A percentile compares a stretch with the other conserved stretches of the same genome.
phyloP scores from a whole-genome alignment of 64 coral and sea anemone species.

The Exaiptasia diaphana region DNA sequence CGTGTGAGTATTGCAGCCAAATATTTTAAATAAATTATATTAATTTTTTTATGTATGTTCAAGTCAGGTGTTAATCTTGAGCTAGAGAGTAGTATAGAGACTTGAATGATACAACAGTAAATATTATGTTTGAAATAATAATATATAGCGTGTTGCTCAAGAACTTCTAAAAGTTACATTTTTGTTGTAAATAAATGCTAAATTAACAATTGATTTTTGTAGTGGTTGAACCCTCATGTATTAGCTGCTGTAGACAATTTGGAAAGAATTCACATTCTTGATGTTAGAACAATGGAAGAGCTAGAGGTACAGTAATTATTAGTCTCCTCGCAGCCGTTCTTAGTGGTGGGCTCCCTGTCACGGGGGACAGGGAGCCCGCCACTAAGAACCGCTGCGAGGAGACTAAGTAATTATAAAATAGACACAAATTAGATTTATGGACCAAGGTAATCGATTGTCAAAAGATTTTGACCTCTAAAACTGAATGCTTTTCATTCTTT shows the following conservation, averaged over 20 bases:
- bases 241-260: slow-evolving; percentile 75
- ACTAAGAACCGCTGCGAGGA: no score
- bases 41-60: no score
- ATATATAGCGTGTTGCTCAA: not conserved
- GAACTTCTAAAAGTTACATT: no score
- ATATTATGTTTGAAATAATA: not conserved
- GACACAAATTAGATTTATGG: not conserved
- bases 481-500: no score
- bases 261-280: slow-evolving; percentile 86
- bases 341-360: no score
- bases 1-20: slow-evolving; percentile 53
- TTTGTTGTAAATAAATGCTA: not conserved
- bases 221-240: slow-evolving; percentile 94
- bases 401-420: not conserved
- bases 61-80: no score
- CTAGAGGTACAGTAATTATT: slow-evolving; percentile 89
- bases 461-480: no score
- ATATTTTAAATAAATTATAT: not conserved
- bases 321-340: no score
- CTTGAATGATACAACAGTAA: not conserved
- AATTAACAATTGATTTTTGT: not conserved
- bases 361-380: no score
- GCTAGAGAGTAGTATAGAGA: not conserved
- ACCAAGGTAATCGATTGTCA: not conserved
- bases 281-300: slow-evolving; percentile 80